Evolutionary conservation across 2,888 invertebrate species (phyloP).

Genomic region (Oscheius sp.): DNA sequence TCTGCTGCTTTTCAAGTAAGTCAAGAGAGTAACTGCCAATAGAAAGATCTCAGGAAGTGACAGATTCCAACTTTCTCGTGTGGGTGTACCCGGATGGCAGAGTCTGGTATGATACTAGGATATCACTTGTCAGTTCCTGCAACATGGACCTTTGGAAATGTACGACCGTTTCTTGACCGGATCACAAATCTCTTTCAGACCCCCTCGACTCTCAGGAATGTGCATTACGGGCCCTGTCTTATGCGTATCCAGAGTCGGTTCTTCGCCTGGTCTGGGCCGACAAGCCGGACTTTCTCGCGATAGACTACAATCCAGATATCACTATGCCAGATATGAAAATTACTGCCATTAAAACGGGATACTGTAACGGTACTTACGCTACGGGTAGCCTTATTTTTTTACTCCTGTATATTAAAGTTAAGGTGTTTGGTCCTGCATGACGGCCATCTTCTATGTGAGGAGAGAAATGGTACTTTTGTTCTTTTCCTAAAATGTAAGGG

Average conservation of each 20-base stretch:
- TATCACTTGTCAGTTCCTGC: slow-evolving; percentile 60
- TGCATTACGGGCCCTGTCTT: slow-evolving; percentile 76
- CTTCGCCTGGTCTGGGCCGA: slow-evolving; percentile 69
- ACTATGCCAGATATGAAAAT: slow-evolving; percentile 72
- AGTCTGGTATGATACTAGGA: slow-evolving; percentile 70
- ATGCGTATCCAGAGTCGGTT: slow-evolving; percentile 72
- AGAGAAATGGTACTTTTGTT: slow-evolving; percentile 73
- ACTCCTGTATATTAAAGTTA: background rate
- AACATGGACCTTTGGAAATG: slow-evolving; percentile 64
- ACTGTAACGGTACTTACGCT: slow-evolving; percentile 72
- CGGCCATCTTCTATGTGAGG: slow-evolving; percentile 77
- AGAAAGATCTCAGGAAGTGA: slow-evolving; percentile 56
- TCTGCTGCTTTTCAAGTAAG: slow-evolving; percentile 63
- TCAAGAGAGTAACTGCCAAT: background rate
- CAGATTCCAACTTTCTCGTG: slow-evolving; percentile 71
- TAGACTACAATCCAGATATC: slow-evolving; percentile 70
- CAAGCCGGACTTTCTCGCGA: slow-evolving; percentile 59
- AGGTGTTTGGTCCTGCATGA: slow-evolving; percentile 77
- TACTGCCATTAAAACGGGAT: slow-evolving; percentile 62
- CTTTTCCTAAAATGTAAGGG: too few relatives aligned
- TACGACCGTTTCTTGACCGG: too few relatives aligned
- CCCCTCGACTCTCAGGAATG: slow-evolving; percentile 76
- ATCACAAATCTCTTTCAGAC: slow-evolving; percentile 4
- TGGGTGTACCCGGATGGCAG: slow-evolving; percentile 71
- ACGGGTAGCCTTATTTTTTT: slow-evolving; percentile 53